Base-by-base conservation (phyloP, 2,113 vertebrate genomes). In the Osmerus mordax region DNA sequence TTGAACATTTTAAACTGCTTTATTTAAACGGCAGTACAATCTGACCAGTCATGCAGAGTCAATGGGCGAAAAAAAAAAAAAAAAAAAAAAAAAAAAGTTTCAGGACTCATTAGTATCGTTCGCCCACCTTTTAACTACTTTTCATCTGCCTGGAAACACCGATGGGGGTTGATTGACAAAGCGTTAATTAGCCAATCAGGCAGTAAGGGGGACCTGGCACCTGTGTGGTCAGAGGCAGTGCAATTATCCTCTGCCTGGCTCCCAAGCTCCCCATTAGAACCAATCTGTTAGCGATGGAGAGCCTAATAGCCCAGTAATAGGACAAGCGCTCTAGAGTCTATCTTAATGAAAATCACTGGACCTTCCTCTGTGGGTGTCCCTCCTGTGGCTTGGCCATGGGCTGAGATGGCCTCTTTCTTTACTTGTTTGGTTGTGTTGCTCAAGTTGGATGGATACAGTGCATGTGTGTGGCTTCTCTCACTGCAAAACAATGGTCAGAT, bases 301-400 rank as follows among this genome's bases (percentile, higher is more conserved):
- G 54, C 69, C 65, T 81, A 81, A 81, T 81, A 73, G 73, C 76
- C 71, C 65, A 56, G 71, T 81, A 78, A 81, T 75, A 75, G 75
- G 79, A 81, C 75, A 78, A 75, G 76, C 70, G 55, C 75, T 65
- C 25, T 15, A 67, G 65, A 74, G 75, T 78, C 79, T 72, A 70
- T 78, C 75, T 81, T 78, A 78, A 78, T 81, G 79, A 77, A 81
- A 78, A 81, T 78, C 79, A 75, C 69, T 59, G 67, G 67, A 59
- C 32, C 74, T 59, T 54, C 61, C 65, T 64, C 28, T 11, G 25
- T 64, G 59, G 55, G 54, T 65, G 53, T 62, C 21, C 29, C 41
- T 65, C 14, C 66, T 74, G 58, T 52, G 53, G 62, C 62, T 16
- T 64, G 15, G 3, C 15, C 62, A 64, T 15, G n/a, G 54, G 54